A percentile compares a stretch with the other conserved stretches of the same genome.
Conservation (phyloP, 1,140 invertebrate genomes). For the Yoshiicerus persimilis region DNA sequence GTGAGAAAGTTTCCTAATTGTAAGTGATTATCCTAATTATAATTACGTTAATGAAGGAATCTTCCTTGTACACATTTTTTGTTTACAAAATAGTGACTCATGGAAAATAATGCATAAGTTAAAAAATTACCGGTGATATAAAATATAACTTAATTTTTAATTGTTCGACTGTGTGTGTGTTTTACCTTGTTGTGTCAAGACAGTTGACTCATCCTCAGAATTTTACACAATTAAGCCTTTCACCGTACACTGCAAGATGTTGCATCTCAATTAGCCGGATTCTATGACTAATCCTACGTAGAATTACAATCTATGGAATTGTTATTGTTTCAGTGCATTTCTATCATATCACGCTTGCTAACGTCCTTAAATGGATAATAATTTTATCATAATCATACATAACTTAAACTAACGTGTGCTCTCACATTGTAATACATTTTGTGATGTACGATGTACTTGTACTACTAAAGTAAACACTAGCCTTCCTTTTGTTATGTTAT, state of each 20-base stretch:
- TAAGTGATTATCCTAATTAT: too few species aligned
- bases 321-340: background rate
- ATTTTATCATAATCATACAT: background rate
- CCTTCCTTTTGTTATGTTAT: background rate
- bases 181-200: background rate
- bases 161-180: background rate
- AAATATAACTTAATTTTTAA: too few species aligned
- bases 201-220: background rate
- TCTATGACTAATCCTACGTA: too few species aligned
- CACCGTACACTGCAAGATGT: background rate
- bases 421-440: background rate
- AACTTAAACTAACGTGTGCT: background rate
- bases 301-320: background rate
- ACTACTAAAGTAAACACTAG: background rate
- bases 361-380: constrained; percentile 1
- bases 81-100: too few species aligned
- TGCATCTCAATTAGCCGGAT: too few species aligned
- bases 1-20: too few species aligned
- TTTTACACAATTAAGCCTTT: background rate
- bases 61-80: too few species aligned
- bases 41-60: too few species aligned
- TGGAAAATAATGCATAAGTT: too few species aligned
- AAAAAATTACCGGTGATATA: too few species aligned
- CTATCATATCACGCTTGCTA: background rate
- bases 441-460: background rate